These are phyloP conservation scores for Neuroterus valhalla DNA, from an alignment of 1,140 invertebrate species.

Conservation along the genomic window DNA sequence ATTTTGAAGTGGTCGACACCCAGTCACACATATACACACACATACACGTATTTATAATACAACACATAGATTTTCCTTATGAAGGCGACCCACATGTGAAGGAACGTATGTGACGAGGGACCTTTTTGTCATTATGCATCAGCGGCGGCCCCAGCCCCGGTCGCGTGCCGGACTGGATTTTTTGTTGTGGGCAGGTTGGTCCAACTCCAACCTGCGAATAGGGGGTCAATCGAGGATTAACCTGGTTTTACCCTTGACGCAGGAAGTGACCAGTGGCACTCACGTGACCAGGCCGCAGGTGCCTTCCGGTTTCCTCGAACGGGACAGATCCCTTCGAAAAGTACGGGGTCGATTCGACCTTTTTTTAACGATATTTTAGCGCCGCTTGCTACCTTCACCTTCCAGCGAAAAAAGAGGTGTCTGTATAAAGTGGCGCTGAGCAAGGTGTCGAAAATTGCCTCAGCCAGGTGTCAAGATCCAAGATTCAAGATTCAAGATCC, in stretches of 20 bases:
- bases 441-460: conserved; percentile 18
- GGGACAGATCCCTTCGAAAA: conserved; percentile 30
- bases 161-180: conserved; percentile 40
- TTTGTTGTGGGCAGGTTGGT: conserved; percentile 33
- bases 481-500: neutral
- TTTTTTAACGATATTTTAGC: conserved; percentile 30
- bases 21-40: neutral
- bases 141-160: conserved; percentile 27
- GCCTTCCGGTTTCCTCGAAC: conserved; percentile 20
- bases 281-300: conserved; percentile 27
- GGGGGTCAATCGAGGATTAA: conserved; percentile 36
- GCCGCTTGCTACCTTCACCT: conserved; percentile 6
- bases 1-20: neutral
- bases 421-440: neutral
- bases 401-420: neutral
- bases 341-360: conserved; percentile 26
- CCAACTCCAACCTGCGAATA: conserved; percentile 36
- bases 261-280: conserved; percentile 35
- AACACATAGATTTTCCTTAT: neutral
- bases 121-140: conserved; percentile 38
- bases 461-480: neutral
- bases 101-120: conserved; percentile 38
- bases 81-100: conserved; percentile 40
- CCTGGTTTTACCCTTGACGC: conserved; percentile 37
- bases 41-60: conserved; percentile 33